Percentiles rank a stretch among this genome's conserved stretches.
phyloP scores from a whole-genome alignment of 2,113 vertebrate genomes.

The Xerus inauris region DNA sequence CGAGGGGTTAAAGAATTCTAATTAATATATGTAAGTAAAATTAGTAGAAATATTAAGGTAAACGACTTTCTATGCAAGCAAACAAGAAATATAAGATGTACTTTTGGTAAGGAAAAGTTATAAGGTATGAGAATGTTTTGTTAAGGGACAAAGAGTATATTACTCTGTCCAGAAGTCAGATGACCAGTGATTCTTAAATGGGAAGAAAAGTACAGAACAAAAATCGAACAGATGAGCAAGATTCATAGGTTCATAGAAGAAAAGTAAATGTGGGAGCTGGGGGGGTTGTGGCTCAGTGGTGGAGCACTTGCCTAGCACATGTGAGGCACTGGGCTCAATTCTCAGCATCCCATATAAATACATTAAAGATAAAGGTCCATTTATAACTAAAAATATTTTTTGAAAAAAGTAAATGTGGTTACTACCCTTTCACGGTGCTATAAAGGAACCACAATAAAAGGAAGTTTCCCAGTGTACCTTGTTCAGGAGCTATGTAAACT shows the following conservation, averaged over 20 bases:
- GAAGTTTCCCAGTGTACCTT: background rate
- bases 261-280: background rate
- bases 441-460: background rate
- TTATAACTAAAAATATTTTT: too few species aligned
- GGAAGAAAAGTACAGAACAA: background rate
- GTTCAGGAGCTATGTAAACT: background rate
- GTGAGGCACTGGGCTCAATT: too few species aligned
- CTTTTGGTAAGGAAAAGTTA: background rate
- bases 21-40: background rate
- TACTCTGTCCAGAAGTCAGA: background rate
- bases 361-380: too few species aligned
- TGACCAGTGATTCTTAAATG: background rate
- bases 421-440: background rate
- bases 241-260: background rate
- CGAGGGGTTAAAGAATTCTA: background rate
- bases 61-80: background rate
- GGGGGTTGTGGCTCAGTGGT: too few species aligned
- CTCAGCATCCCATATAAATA: too few species aligned
- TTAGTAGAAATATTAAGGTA: too few species aligned
- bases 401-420: background rate
- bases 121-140: background rate
- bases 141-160: background rate
- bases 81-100: background rate
- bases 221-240: background rate
- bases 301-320: too few species aligned